phyloP scores from a whole-genome alignment of 2,888 invertebrate genomes.

The Sphaerophoria rueppellii region DNA sequence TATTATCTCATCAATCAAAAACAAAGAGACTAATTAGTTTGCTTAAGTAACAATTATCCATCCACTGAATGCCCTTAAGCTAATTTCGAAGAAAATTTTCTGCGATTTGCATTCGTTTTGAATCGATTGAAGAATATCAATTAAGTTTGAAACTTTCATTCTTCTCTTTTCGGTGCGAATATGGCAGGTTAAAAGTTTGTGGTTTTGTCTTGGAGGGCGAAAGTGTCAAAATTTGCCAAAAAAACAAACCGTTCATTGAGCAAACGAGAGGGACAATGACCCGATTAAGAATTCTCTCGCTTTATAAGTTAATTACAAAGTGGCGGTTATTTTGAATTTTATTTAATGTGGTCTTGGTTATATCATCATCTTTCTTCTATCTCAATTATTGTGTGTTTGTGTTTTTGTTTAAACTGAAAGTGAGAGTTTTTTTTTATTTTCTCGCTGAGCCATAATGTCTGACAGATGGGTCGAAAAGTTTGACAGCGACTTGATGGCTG shows the following conservation, averaged over 20 bases:
- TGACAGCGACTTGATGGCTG: background rate
- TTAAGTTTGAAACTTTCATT: slow-evolving; percentile 24
- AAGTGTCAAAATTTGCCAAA: slow-evolving; percentile 8
- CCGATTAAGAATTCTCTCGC: slow-evolving; percentile 13
- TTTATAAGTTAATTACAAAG: slow-evolving; percentile 13
- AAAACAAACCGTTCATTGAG: background rate
- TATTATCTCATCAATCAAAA: slow-evolving; percentile 25
- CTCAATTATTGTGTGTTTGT: background rate
- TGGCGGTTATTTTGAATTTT: slow-evolving; percentile 22
- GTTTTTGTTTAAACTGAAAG: slow-evolving; percentile 11
- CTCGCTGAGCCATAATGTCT: background rate
- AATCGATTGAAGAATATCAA: slow-evolving; percentile 25
- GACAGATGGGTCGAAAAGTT: background rate
- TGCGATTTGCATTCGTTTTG: background rate
- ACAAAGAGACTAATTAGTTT: slow-evolving; percentile 22
- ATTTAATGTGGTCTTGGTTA: slow-evolving; percentile 11
- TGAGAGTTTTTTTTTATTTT: slow-evolving; percentile 23
- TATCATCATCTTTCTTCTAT: background rate
- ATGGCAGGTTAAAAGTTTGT: background rate
- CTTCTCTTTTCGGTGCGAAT: slow-evolving; percentile 3
- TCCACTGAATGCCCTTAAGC: slow-evolving; percentile 5
- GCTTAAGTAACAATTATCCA: background rate
- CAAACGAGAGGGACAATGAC: slow-evolving; percentile 1
- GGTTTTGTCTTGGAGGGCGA: background rate
- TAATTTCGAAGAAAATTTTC: background rate